Percentiles rank a stretch among this genome's conserved stretches.
Evolutionary conservation across 2,797 vertebrate genomes (phyloP).

Genomic region (Micrastur ruficollis): DNA sequence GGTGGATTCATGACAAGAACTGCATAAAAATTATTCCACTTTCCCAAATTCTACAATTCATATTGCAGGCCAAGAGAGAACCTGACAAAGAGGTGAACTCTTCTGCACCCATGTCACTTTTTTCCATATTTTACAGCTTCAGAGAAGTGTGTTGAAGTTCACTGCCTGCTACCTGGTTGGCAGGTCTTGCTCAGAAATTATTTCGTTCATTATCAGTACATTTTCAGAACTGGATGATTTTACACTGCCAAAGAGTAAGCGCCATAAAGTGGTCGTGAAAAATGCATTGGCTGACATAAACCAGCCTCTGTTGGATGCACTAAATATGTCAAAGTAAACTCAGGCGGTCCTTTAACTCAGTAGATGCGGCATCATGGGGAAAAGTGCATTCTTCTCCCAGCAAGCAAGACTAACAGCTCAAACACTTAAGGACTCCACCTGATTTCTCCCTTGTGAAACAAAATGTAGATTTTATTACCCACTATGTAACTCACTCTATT

Average conservation of each 20-base stretch:
- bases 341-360: slow-evolving; percentile 10
- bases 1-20: slow-evolving; percentile 20
- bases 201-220: slow-evolving; percentile 6
- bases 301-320: not conserved
- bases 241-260: not conserved
- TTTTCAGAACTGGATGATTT: not conserved
- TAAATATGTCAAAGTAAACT: slow-evolving; percentile 60
- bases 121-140: not conserved
- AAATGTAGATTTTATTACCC: slow-evolving; percentile 66
- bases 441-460: slow-evolving; percentile 55
- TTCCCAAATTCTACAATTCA: slow-evolving; percentile 5
- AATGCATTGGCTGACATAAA: slow-evolving; percentile 14
- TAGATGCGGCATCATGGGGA: not conserved
- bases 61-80: not conserved
- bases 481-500: slow-evolving; percentile 31
- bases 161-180: slow-evolving; percentile 33
- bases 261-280: slow-evolving; percentile 8
- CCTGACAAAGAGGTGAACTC: slow-evolving; percentile 6
- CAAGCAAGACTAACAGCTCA: slow-evolving; percentile 15
- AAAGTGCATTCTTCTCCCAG: slow-evolving; percentile 7
- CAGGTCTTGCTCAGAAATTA: not conserved
- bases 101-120: not conserved
- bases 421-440: slow-evolving; percentile 42
- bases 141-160: not conserved
- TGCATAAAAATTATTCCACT: slow-evolving; percentile 1